Base-by-base conservation (phyloP, 2,888 invertebrate genomes). In the Athetis lepigone region DNA sequence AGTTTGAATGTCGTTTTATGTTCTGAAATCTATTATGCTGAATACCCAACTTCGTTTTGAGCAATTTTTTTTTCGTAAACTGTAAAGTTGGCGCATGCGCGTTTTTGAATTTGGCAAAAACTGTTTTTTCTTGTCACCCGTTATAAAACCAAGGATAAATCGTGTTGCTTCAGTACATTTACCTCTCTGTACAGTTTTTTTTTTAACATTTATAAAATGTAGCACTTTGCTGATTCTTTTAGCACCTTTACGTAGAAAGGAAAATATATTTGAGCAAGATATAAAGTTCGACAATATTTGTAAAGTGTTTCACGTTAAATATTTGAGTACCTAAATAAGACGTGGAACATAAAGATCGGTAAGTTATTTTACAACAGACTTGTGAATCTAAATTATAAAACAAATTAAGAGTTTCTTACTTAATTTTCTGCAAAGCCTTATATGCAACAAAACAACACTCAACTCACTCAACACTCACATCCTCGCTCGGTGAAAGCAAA, bases 401-500 rank as follows among this genome's bases (percentile, higher is more conserved):
- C 47, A 50, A 54, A 47, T 18, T 45, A 23, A 36, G 40, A 21
- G 55, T 58, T 43, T 43, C 84, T 85, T 87, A 87, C 78, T 79
- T 85, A 85, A 79, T 84, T 77, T 81, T 82, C 71, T 77, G 77
- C 80, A 63, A 77, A 73, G 67, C 82, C 79, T 75, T 81, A 82
- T 79, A 85, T 82, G 85, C 86, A 83, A 86, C 81, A 83, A 79
- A 82, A 81, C 82, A 80, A 78, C 67, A n/a, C n/a, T n/a, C n/a
- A n/a, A n/a, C n/a, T n/a, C n/a, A n/a, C n/a, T n/a, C n/a, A n/a
- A n/a, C n/a, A n/a, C 79, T 81, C 69, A 87, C 86, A 88, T 90
- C 88, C 85, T 86, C 84, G 42, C 74, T 43, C 76, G 85, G 94
- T 90, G 93, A 94, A 94, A 93, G 93, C 89, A 87, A 88, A 90